Evolutionary conservation across 2,113 vertebrate species (phyloP), one percentile per base, ranked within the genome.

Genomic region (Equus przewalskii): DNA sequence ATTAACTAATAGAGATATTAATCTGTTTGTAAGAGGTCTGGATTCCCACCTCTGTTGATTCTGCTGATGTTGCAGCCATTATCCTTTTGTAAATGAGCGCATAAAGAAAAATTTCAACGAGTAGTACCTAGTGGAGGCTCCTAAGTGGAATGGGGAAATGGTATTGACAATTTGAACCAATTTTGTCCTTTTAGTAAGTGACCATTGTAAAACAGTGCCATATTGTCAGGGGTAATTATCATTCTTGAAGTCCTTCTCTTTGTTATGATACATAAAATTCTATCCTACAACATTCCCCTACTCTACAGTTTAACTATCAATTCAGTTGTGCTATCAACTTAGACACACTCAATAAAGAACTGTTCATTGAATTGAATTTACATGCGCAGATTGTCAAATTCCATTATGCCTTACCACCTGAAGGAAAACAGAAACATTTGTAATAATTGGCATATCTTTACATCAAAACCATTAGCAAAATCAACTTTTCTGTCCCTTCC

Each of bases 81-180:
- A 81, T 46, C 8, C 14, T 33, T 49, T 30, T 5, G 33, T 70
- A 94, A 65, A 92, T 46, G 46, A 97, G 46, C 46, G 95, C 46
- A 84, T 92, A 60, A 92, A 96, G 60, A 85, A 79, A 82, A 80
- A 58, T 90, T 60, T 87, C 80, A 88, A 54, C 49, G 70, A 92
- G 24, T 18, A 70, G 51, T 49, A 87, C 87, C 83, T 90, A 94
- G 76, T 15, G 28, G 26, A 11, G n/a, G 6, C 46, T 78, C 58
- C 81, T 21, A 94, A 95, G 44, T 96, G 87, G 9, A 94, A 78
- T 49, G 33, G 6, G 13, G 33, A 83, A 75, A 67, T 41, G n/a
- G 10, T 9, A 33, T 58, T 79, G 91, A 60, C 76, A 89, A 36
- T 82, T 49, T 58, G 26, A 95, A 46, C 30, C 65, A 87, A 92